These are phyloP conservation scores for Zophobas atratus DNA, from an alignment of 1,140 invertebrate genomes.

Conservation along the genomic window DNA sequence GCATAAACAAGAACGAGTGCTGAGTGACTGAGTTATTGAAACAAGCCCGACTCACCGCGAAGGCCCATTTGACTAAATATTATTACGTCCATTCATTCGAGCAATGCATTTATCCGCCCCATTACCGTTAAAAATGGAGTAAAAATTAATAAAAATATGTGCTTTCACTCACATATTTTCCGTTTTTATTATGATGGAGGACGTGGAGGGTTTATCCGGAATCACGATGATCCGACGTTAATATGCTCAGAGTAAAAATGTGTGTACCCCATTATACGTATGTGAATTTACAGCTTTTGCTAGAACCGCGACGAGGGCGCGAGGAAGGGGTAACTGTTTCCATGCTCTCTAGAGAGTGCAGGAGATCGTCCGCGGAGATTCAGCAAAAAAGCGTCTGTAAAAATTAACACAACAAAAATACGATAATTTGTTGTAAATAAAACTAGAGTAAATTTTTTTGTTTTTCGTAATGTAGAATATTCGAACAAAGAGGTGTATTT, in stretches of 20 bases:
- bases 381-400: no score
- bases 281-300: conserved; percentile 60
- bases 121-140: conserved; percentile 62
- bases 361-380: conserved; percentile 16
- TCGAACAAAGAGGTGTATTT: no score
- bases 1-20: conserved; percentile 41
- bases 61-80: conserved; percentile 53
- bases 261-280: conserved; percentile 64
- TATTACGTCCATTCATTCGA: conserved; percentile 57
- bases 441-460: no score
- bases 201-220: conserved; percentile 53
- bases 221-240: conserved; percentile 61
- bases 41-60: neutral
- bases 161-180: conserved; percentile 58
- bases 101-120: conserved; percentile 51
- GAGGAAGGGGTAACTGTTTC: conserved; percentile 42
- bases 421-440: no score
- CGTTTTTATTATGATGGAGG: conserved; percentile 64
- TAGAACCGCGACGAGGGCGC: conserved; percentile 19
- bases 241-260: conserved; percentile 64
- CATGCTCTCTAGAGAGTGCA: conserved; percentile 16
- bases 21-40: conserved; percentile 40
- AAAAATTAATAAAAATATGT: conserved; percentile 63
- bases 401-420: no score
- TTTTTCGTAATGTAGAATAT: no score